Evolutionary conservation across 2,888 invertebrate genomes (phyloP).

Genomic region (Drosophila tripunctata): DNA sequence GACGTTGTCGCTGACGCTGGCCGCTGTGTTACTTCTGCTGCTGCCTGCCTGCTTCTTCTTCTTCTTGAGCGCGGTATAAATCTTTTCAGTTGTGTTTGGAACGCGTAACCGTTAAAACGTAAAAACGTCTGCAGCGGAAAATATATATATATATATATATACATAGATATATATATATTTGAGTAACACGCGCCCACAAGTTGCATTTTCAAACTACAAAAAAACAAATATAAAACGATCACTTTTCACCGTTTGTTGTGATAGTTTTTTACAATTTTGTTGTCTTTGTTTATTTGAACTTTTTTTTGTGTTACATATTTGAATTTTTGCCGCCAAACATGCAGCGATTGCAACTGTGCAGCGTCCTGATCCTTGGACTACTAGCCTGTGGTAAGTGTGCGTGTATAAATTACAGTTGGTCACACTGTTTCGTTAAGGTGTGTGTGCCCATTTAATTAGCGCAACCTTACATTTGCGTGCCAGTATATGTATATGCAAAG

Average conservation of each 20-base stretch:
- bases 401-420: neutral
- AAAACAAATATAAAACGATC: neutral
- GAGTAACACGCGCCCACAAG: constrained; percentile 19
- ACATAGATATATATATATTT: constrained; percentile 5
- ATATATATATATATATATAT: constrained; percentile 14
- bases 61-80: constrained; percentile 76
- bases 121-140: constrained; percentile 61
- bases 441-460: constrained; percentile 28
- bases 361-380: constrained; percentile 67
- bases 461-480: constrained; percentile 56
- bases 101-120: constrained; percentile 80
- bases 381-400: constrained; percentile 72
- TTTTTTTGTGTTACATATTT: constrained; percentile 18
- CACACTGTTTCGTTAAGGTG: constrained; percentile 7
- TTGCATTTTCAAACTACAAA: neutral
- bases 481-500: neutral
- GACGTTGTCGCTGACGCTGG: constrained; percentile 26
- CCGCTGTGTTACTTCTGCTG: constrained; percentile 37
- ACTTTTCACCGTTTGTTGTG: constrained; percentile 3
- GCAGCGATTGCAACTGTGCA: constrained; percentile 63
- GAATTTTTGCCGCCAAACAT: constrained; percentile 42
- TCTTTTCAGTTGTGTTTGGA: constrained; percentile 82
- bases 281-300: constrained; percentile 7
- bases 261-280: constrained; percentile 4
- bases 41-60: constrained; percentile 70